A percentile compares a stretch with the other conserved stretches of the same genome.
Conservation (phyloP, 2,797 vertebrate species). For the Lagodon rhomboides region DNA sequence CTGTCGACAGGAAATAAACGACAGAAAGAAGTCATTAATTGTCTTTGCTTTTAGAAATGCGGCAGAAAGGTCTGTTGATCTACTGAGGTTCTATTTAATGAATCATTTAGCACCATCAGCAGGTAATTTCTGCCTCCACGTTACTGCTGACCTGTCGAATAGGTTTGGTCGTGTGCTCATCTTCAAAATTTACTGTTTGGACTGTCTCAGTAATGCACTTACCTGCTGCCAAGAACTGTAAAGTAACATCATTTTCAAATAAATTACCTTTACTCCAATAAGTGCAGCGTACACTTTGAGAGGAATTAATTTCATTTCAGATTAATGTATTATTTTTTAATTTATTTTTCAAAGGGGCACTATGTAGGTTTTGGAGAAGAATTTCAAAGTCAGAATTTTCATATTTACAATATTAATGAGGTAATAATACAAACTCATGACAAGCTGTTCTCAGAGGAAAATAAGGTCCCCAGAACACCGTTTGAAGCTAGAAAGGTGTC, state of each 20-base stretch:
- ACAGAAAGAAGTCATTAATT: not conserved
- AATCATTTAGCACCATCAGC: constrained; percentile 33
- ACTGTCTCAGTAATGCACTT: constrained; percentile 39
- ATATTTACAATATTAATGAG: too few relatives aligned
- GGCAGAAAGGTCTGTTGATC: constrained; percentile 1
- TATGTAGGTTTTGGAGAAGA: too few relatives aligned
- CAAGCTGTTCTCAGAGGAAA: too few relatives aligned
- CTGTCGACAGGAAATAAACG: constrained; percentile 15
- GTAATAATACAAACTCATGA: too few relatives aligned
- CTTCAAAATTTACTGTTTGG: constrained; percentile 51
- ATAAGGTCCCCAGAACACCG: too few relatives aligned
- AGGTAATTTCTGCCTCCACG: constrained; percentile 43
- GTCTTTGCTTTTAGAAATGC: not conserved
- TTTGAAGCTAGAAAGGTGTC: too few relatives aligned
- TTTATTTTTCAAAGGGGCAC: too few relatives aligned
- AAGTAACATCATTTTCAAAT: constrained; percentile 13
- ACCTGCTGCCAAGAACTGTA: constrained; percentile 19
- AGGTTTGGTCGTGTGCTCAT: constrained; percentile 18
- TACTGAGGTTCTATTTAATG: constrained; percentile 4
- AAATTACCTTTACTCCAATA: constrained; percentile 30
- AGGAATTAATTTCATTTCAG: not conserved
- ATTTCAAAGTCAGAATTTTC: too few relatives aligned
- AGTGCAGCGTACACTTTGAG: not conserved
- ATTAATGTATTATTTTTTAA: not conserved
- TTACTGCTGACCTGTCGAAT: constrained; percentile 52